Conservation (phyloP, 2,888 invertebrate species). For the Smittia aterrima region DNA sequence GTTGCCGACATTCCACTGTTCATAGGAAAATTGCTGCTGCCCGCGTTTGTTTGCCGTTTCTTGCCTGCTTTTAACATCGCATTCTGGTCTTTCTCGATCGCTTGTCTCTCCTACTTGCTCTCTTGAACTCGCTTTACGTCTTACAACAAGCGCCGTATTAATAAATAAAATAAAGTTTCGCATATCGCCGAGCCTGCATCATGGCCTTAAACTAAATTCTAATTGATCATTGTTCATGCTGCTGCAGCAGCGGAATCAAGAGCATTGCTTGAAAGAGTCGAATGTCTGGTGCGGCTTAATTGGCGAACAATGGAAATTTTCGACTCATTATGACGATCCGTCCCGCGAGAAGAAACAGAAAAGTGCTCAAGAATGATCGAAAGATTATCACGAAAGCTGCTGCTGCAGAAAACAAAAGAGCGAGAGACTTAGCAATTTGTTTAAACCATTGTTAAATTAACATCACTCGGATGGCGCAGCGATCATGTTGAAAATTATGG, state of each 20-base stretch:
- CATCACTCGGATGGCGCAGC: background rate
- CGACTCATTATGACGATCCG: conserved; percentile 9
- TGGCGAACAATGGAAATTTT: conserved; percentile 1
- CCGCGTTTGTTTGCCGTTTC: conserved; percentile 1
- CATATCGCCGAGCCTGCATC: background rate
- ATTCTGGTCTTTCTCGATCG: conserved; percentile 7
- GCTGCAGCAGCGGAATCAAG: background rate
- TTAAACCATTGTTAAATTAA: background rate
- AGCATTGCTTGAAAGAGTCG: background rate
- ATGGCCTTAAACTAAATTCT: conserved; percentile 20
- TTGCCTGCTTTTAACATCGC: background rate
- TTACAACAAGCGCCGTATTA: background rate
- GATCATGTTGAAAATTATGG: conserved; percentile 4
- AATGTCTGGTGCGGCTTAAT: conserved; percentile 20
- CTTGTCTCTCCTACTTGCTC: conserved; percentile 9
- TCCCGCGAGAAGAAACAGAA: background rate
- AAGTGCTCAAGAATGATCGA: background rate
- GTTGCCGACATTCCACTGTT: background rate
- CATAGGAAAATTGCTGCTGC: conserved; percentile 4
- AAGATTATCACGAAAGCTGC: background rate
- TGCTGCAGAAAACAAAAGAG: background rate
- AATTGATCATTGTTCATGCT: conserved; percentile 25
- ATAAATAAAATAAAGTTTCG: background rate
- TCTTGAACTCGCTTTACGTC: conserved; percentile 20
- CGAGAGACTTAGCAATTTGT: background rate